These are phyloP conservation scores for Oncorhynchus gorbuscha DNA, from an alignment of 2,113 vertebrate genomes.

Conservation along the genomic window DNA sequence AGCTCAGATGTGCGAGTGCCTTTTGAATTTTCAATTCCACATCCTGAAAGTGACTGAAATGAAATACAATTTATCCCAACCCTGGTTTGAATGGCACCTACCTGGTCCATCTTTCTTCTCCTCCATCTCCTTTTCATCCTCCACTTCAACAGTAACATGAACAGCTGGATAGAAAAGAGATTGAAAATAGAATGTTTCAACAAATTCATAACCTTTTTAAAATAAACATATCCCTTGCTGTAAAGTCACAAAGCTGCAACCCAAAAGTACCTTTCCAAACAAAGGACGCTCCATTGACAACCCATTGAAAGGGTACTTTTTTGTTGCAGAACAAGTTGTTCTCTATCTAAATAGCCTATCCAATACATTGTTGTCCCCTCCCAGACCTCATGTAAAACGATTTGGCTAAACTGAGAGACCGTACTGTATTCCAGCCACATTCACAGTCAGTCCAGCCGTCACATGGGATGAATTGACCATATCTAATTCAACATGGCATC, in stretches of 20 bases:
- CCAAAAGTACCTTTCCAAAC: no score
- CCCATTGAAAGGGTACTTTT: no score
- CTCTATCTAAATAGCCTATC: no score
- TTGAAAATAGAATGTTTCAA: not conserved
- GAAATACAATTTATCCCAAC: no score
- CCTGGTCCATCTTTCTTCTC: constrained; percentile 54
- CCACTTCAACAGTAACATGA: constrained; percentile 43
- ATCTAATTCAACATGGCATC: constrained; percentile 34
- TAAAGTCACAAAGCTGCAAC: not conserved
- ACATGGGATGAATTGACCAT: constrained; percentile 41
- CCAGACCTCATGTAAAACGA: constrained; percentile 3
- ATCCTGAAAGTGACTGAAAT: no score
- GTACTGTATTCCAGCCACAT: not conserved
- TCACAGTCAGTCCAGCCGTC: constrained; percentile 19
- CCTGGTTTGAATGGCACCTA: constrained; percentile 8
- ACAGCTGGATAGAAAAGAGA: constrained; percentile 2
- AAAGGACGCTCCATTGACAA: no score
- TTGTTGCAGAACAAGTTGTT: no score
- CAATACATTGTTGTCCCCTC: not conserved
- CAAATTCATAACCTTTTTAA: not conserved
- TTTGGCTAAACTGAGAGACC: not conserved
- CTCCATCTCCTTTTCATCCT: constrained; percentile 36
- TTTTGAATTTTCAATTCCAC: not conserved
- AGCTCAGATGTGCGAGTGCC: no score
- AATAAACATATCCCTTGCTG: not conserved